Conservation (phyloP, 2,797 vertebrate species). For the Eulemur rubriventer region DNA sequence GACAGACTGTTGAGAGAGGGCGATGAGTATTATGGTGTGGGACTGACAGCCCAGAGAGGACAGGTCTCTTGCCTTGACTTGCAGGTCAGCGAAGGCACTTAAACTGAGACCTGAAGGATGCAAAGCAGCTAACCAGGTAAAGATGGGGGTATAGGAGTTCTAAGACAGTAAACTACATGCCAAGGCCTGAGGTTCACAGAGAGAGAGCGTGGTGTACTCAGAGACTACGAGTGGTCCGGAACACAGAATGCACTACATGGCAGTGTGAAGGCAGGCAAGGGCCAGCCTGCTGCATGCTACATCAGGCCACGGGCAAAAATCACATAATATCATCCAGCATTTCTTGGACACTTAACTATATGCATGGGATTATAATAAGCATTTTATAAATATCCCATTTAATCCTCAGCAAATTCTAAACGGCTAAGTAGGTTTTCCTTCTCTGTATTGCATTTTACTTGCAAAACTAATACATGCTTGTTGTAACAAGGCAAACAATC, state of each 20-base stretch:
- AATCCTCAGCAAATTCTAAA: background rate
- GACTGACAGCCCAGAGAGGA: background rate
- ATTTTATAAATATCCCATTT: slow-evolving; percentile 43
- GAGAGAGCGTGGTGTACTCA: background rate
- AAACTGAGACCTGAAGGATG: background rate
- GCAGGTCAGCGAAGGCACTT: background rate
- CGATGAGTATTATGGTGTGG: background rate
- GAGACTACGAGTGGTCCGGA: background rate
- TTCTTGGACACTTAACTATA: background rate
- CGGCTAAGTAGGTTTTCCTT: background rate
- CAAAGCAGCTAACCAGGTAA: background rate
- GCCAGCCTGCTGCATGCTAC: background rate
- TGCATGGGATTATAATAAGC: background rate
- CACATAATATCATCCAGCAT: background rate
- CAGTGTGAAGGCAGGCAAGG: background rate
- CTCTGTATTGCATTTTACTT: background rate
- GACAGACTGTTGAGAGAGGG: background rate
- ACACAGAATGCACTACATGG: background rate
- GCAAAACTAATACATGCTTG: background rate
- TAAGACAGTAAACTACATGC: background rate
- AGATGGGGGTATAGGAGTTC: background rate
- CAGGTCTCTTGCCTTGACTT: background rate
- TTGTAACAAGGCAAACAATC: background rate
- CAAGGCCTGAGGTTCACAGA: background rate
- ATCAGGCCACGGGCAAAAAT: background rate